Base-by-base conservation (phyloP, 2,888 invertebrate species). In the Branchellion lobata region DNA sequence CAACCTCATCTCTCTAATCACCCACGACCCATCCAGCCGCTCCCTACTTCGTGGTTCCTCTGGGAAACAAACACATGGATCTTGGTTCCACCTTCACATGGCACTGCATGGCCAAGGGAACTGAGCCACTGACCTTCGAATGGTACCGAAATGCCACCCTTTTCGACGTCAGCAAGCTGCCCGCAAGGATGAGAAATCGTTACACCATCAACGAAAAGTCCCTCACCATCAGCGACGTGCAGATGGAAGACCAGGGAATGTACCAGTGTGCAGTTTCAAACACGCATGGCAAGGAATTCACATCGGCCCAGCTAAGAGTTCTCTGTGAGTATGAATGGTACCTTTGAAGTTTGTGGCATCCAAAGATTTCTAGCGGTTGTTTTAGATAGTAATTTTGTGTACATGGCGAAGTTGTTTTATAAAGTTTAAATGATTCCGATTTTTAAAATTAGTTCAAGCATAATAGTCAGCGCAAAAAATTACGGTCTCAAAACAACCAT, bases 201-300 rank as follows among this genome's bases (percentile, higher is more conserved):
- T 80, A 69, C 69, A 76, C 72, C 1, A 40, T 83, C 33, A 27
- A 78, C 1, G 80, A 78, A 40, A 82, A 83, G 47, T 79, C 74
- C 36, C 81, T 83, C 51, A 84, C 82, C 27, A 85, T 86, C 33
- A 81, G 53, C 2, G 65, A 81, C 27, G 79, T 86, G 5, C 81
- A 84, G 51, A 79, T 74, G n/a, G 73, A 91, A 84, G 96, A 97
- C 87, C 92, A 93, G 78, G 97, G 94, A 40, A 95, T 96, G 94
- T 97, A 93, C 87, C 96, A 97, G 85, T 97, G 97, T 86, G 91
- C 92, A 84, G 96, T 96, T 0, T 91, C 90, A 80, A 97, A 97
- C 90, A 93, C 93, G 82, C 83, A 85, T 68, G 94, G 93, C 85
- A 92, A 92, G 0, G 91, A 91, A 81, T 96, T 92, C 87, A 94